These are phyloP conservation scores for Centrocercus urophasianus DNA, from an alignment of 2,113 vertebrate species.

Conservation along the genomic window DNA sequence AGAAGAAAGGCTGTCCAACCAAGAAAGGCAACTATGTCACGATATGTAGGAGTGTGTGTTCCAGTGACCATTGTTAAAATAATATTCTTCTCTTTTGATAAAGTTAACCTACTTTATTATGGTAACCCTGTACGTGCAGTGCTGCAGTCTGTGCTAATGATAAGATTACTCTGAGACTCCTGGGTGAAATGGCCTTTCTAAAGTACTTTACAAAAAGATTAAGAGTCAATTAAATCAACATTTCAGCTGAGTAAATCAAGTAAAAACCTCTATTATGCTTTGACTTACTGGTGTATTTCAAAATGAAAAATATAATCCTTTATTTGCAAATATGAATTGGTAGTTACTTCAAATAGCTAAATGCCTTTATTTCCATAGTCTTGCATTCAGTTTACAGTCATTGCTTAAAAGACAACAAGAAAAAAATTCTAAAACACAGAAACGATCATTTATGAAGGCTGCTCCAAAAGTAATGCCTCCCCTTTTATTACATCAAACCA, in stretches of 20 bases:
- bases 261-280: not conserved
- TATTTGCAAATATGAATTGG: not conserved
- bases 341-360: not conserved
- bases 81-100: conserved; percentile 11
- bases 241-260: not conserved
- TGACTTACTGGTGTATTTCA: not conserved
- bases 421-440: not conserved
- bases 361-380: not conserved
- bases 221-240: conserved; percentile 3
- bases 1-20: not conserved
- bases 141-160: not conserved
- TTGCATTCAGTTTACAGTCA: not conserved
- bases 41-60: not conserved
- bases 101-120: not conserved
- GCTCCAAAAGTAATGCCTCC: no score
- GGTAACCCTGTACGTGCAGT: not conserved
- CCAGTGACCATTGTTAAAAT: not conserved
- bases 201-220: not conserved
- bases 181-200: not conserved
- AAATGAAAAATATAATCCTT: not conserved
- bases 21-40: not conserved
- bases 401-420: not conserved
- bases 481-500: no score
- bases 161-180: not conserved
- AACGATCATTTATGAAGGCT: not conserved